Evolutionary conservation across 2,888 invertebrate genomes (phyloP).

Genomic region (Stenodema calcarata): DNA sequence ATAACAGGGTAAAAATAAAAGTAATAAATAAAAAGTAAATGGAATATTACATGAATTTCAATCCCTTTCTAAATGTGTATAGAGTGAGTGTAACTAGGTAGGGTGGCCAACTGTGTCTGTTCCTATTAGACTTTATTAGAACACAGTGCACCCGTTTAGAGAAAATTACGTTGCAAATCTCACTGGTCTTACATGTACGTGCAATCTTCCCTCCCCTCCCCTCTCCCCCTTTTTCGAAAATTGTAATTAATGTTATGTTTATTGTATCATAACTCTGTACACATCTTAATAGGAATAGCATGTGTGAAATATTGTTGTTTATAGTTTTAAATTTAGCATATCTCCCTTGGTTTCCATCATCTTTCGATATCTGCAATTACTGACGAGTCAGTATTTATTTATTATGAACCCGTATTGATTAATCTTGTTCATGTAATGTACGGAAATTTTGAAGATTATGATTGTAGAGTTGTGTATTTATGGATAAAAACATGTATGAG

Average conservation of each 20-base stretch:
- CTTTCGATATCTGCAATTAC: constrained; percentile 48
- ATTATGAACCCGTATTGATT: constrained; percentile 53
- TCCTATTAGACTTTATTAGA: constrained; percentile 54
- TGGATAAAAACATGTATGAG: constrained; percentile 55
- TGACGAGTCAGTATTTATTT: constrained; percentile 54
- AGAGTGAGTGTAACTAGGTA: constrained; percentile 46
- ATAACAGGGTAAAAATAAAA: constrained; percentile 53
- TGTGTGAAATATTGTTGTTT: constrained; percentile 55
- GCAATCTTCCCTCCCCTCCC: constrained; percentile 46
- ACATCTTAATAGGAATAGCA: constrained; percentile 50
- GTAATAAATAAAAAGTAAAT: constrained; percentile 40
- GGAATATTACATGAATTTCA: constrained; percentile 41
- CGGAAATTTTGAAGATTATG: constrained; percentile 56
- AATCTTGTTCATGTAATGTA: constrained; percentile 57
- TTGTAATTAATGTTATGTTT: constrained; percentile 54
- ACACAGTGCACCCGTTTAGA: constrained; percentile 51
- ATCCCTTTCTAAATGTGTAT: constrained; percentile 43
- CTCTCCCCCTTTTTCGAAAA: constrained; percentile 29
- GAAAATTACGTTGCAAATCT: constrained; percentile 10
- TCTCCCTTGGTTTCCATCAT: constrained; percentile 41
- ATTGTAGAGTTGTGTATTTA: constrained; percentile 58
- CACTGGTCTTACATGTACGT: constrained; percentile 42
- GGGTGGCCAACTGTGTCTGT: constrained; percentile 52
- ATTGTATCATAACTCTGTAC: constrained; percentile 54
- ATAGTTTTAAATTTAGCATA: constrained; percentile 53